phyloP scores from a whole-genome alignment of 2,797 vertebrate species.

The Emys orbicularis region DNA sequence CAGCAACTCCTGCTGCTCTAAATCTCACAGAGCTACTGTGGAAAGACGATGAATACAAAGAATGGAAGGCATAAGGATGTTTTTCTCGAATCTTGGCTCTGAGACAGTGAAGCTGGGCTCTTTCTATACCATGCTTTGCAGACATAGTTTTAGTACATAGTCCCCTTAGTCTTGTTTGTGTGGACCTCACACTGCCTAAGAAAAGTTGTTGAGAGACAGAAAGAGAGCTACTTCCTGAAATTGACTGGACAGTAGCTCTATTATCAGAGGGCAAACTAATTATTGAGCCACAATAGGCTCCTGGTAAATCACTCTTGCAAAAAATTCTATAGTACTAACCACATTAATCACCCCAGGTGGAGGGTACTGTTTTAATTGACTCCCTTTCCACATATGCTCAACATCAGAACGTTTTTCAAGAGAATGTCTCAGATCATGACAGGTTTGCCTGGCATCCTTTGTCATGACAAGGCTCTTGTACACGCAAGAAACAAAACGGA shows the following conservation, averaged over 20 bases:
- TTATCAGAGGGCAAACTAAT: background rate
- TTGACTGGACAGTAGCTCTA: background rate
- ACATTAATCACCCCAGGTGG: background rate
- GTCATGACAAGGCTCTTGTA: background rate
- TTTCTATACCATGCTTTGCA: background rate
- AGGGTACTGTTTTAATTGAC: background rate
- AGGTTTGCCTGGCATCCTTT: accelerated
- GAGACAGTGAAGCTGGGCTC: accelerated
- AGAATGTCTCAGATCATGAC: background rate
- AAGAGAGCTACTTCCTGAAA: background rate
- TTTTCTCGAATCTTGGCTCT: background rate
- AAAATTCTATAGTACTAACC: background rate
- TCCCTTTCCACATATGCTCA: background rate
- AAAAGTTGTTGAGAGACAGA: background rate
- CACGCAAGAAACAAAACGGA: background rate
- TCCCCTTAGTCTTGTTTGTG: background rate
- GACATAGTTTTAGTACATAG: background rate
- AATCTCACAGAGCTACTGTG: background rate
- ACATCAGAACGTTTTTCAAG: background rate
- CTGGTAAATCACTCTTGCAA: background rate
- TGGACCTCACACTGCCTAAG: background rate
- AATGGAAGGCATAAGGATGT: background rate
- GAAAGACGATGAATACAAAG: accelerated
- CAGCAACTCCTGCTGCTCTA: background rate
- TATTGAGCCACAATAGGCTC: background rate